A percentile compares a stretch with the other conserved stretches of the same genome.
Evolutionary conservation across 2,113 vertebrate species (phyloP).

Genomic region (Phyllostomus hastatus): DNA sequence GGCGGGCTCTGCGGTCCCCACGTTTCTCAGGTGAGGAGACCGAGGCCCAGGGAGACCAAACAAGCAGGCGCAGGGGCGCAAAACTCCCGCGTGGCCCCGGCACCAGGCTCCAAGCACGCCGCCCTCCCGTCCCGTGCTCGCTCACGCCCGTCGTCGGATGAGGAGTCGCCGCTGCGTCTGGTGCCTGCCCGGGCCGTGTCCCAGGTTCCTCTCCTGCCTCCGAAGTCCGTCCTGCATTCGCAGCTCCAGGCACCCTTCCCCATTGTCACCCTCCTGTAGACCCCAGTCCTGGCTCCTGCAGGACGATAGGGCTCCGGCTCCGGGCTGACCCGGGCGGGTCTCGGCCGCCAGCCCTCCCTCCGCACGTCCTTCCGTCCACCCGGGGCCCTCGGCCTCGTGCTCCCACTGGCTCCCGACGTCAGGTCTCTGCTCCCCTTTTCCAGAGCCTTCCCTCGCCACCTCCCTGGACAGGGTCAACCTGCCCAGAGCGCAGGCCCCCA

Average conservation of each 20-base stretch:
- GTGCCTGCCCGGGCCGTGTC: not conserved
- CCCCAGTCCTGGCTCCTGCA: not conserved
- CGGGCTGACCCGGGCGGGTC: not conserved
- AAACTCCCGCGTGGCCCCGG: not conserved
- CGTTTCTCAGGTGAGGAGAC: not conserved
- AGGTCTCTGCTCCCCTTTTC: not conserved
- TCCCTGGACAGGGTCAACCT: not conserved
- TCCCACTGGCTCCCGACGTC: accelerated
- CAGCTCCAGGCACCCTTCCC: not conserved
- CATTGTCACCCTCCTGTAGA: not conserved
- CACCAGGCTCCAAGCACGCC: no score
- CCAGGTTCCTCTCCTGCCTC: not conserved
- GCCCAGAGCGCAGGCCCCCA: accelerated
- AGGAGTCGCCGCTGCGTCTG: accelerated
- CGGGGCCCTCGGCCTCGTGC: accelerated
- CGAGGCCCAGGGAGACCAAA: not conserved
- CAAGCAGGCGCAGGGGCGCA: not conserved
- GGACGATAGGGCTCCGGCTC: not conserved
- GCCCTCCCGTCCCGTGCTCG: not conserved
- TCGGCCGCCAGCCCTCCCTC: no score
- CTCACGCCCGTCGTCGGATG: accelerated
- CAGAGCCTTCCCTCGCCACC: not conserved
- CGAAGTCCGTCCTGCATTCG: accelerated
- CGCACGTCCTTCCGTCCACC: not conserved
- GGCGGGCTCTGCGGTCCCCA: no score